Percentiles rank a stretch among this genome's conserved stretches.
These are phyloP conservation scores for Drosophila melanocephala DNA, from an alignment of 2,888 invertebrate species.

Conservation along the genomic window DNA sequence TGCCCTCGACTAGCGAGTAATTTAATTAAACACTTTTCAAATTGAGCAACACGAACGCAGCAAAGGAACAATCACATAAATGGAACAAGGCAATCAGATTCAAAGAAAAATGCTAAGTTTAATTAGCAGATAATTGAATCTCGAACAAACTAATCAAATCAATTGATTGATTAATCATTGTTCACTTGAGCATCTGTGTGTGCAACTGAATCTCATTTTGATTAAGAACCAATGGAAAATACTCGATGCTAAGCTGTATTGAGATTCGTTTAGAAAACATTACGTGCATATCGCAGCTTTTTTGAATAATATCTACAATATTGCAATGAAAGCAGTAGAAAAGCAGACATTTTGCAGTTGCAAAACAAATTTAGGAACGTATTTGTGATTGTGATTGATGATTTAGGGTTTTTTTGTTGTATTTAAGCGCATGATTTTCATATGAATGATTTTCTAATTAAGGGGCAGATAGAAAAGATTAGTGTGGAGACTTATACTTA, in stretches of 20 bases:
- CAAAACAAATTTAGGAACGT: conserved; percentile 2
- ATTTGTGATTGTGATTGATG: conserved; percentile 2
- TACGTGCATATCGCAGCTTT: conserved; percentile 1
- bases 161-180: conserved; percentile 41
- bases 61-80: conserved; percentile 24
- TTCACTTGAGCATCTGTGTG: conserved; percentile 20
- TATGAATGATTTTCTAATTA: neutral
- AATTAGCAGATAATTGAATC: conserved; percentile 56
- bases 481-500: neutral
- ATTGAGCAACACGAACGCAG: conserved; percentile 9
- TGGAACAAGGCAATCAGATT: conserved; percentile 43
- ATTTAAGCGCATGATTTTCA: neutral
- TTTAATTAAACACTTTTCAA: conserved; percentile 69
- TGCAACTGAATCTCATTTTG: conserved; percentile 44
- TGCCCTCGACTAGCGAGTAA: conserved; percentile 53
- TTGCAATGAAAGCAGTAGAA: conserved; percentile 21
- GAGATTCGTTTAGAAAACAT: neutral
- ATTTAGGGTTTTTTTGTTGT: neutral
- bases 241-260: neutral
- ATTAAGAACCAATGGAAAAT: conserved; percentile 39
- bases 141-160: conserved; percentile 46
- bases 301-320: neutral
- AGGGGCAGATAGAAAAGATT: neutral
- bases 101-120: conserved; percentile 37
- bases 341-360: neutral